Evolutionary conservation across 2,888 invertebrate genomes (phyloP), one percentile per base, ranked within the genome.

Genomic region (Endomychus coccineus): DNA sequence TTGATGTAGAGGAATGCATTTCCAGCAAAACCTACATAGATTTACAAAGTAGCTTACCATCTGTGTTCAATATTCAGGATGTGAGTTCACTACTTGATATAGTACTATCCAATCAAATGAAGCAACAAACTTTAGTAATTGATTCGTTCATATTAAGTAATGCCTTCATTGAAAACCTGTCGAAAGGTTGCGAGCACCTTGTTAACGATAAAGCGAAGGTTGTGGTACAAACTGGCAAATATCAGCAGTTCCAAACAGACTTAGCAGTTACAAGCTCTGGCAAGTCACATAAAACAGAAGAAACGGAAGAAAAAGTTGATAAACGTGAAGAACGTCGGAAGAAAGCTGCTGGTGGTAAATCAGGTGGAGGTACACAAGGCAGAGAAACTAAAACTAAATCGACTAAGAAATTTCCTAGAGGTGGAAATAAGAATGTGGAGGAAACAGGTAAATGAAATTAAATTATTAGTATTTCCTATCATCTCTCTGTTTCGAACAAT

Each of bases 301-400:
- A 67, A 16, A 21, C 39, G 11, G 56, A 56, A 15, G 58, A 58
- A 23, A 56, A 79, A 67, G 67, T 75, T 23, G 86, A 87, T 52
- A 80, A 81, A 54, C 79, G 88, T 42, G 92, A 95, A 36, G 92
- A 94, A 53, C 73, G 94, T 7, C 75, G 90, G 39, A 87, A 87
- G 58, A 92, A 90, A 61, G 91, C 91, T 2, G 69, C 82, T 3
- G 77, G 80, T 15, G 90, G 90, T 1, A 94, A 92, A 71, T 80
- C 80, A 30, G 94, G 94, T 9, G 92, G 94, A 10, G 94, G 94
- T 1, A 77, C 83, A 7, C 94, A 94, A 63, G 95, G 95, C 0
- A 73, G 95, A 22, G 95, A 96, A 71, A 91, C 91, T 0, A 95
- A 92, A 71, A 94, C 90, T 0, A 94, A 90, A 60, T 84, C 91